These are phyloP conservation scores for Pecten maximus DNA, from an alignment of 2,888 invertebrate species.

Conservation along the genomic window DNA sequence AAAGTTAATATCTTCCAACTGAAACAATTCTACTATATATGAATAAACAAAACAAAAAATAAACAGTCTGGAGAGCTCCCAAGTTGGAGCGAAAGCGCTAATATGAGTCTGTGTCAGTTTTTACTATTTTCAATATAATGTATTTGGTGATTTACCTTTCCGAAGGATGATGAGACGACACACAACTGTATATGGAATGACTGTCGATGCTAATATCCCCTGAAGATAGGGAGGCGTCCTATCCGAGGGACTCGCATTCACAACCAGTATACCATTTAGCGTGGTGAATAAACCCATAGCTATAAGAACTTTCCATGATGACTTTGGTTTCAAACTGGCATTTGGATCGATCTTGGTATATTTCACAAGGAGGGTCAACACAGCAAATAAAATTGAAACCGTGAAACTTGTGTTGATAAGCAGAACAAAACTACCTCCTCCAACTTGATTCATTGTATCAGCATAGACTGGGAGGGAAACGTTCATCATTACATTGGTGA, in stretches of 20 bases:
- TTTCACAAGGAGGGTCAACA: constrained; percentile 57
- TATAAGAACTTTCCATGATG: constrained; percentile 58
- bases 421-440: constrained; percentile 62
- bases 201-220: constrained; percentile 63
- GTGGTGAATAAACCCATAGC: constrained; percentile 63
- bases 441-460: constrained; percentile 61
- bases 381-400: constrained; percentile 60
- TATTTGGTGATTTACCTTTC: constrained; percentile 67
- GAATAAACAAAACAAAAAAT: too few species aligned
- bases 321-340: constrained; percentile 55
- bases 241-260: constrained; percentile 64
- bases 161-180: constrained; percentile 62
- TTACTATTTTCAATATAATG: too few species aligned
- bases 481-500: constrained; percentile 63
- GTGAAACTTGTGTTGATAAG: constrained; percentile 56
- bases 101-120: too few species aligned
- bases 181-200: constrained; percentile 64
- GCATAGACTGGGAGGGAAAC: constrained; percentile 66
- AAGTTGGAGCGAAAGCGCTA: too few species aligned
- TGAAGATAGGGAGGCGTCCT: constrained; percentile 70
- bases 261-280: constrained; percentile 66
- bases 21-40: too few species aligned
- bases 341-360: constrained; percentile 51
- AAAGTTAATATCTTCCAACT: too few species aligned
- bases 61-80: too few species aligned